Base-by-base conservation (phyloP, 2,888 invertebrate genomes). In the Macrophya annulata region DNA sequence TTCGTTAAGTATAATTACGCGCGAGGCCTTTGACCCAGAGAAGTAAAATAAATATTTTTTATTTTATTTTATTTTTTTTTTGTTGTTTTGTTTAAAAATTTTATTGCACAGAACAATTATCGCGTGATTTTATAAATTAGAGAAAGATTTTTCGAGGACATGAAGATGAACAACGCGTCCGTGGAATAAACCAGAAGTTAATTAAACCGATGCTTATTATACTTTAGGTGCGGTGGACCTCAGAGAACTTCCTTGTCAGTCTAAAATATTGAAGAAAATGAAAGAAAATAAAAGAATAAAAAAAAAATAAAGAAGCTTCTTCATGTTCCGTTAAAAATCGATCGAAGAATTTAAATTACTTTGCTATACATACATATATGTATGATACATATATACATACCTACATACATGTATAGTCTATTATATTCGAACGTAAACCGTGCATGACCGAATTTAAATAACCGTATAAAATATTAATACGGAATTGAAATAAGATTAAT, bases 171-270 rank as follows among this genome's bases (percentile, higher is more conserved):
- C 0, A 37, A n/a, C 15, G 25, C 17, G 31, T 25, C 76, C 79
- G n/a, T 59, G 59, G 25, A 59, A 40, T 10, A 81, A 25, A 81
- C 81, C 81, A 81, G 81, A 62, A 81, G 59, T 81, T 43, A 62
- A 81, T 81, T 62, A 81, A 62, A 12, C 5, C 0, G 10, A 8
- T 21, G 25, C 45, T n/a, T 31, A 31, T n/a, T 31, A 31, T 31
- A 68, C 68, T 37, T 12, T n/a, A n/a, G 12, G 12, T 45, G 72
- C 45, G n/a, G n/a, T 21, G 21, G 45, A 45, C n/a, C n/a, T 21
- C 43, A 43, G 10, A 9, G 55, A 77, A 21, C 48, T 51, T 77
- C 55, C 55, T 25, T 55, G n/a, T 62, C 25, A 31, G 51, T 77
- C 31, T 55, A 1, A 12, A 68, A 68, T 68, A 68, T 37, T 68